Percentiles rank a stretch among this genome's conserved stretches.
These are phyloP conservation scores for Pasiphila rectangulata DNA, from an alignment of 2,888 invertebrate species.

Conservation along the genomic window DNA sequence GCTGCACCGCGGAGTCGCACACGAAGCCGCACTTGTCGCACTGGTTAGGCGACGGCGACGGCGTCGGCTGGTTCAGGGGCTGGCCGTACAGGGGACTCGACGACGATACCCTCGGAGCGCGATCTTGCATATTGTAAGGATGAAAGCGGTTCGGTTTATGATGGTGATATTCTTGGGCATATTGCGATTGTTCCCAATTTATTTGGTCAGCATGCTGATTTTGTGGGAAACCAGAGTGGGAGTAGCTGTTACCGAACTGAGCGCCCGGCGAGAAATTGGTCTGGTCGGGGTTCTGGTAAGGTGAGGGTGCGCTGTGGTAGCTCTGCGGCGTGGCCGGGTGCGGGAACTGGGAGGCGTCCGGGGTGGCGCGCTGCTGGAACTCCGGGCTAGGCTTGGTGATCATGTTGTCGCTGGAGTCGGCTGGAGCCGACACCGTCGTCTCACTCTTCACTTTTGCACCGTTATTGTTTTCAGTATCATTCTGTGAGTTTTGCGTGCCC, in stretches of 20 bases:
- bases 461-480: conserved; percentile 85
- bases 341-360: conserved; percentile 81
- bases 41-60: conserved; percentile 86
- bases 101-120: conserved; percentile 75
- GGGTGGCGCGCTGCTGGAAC: conserved; percentile 79
- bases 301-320: conserved; percentile 84
- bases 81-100: conserved; percentile 81
- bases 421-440: conserved; percentile 84
- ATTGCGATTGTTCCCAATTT: conserved; percentile 73
- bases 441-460: conserved; percentile 81
- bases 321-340: conserved; percentile 84
- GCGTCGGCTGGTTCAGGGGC: conserved; percentile 84
- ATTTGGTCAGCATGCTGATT: conserved; percentile 75
- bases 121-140: conserved; percentile 78
- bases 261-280: conserved; percentile 80
- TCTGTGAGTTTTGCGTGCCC: conserved; percentile 81
- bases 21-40: conserved; percentile 92
- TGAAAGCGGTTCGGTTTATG: conserved; percentile 73
- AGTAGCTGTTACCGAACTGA: conserved; percentile 73
- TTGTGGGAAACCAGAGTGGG: conserved; percentile 75
- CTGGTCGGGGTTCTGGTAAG: conserved; percentile 82
- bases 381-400: conserved; percentile 83
- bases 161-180: conserved; percentile 71
- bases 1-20: conserved; percentile 86
- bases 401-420: conserved; percentile 87